Evolutionary conservation across 2,888 invertebrate species (phyloP), one percentile per base, ranked within the genome.

Genomic region (Eupithecia subumbrata): DNA sequence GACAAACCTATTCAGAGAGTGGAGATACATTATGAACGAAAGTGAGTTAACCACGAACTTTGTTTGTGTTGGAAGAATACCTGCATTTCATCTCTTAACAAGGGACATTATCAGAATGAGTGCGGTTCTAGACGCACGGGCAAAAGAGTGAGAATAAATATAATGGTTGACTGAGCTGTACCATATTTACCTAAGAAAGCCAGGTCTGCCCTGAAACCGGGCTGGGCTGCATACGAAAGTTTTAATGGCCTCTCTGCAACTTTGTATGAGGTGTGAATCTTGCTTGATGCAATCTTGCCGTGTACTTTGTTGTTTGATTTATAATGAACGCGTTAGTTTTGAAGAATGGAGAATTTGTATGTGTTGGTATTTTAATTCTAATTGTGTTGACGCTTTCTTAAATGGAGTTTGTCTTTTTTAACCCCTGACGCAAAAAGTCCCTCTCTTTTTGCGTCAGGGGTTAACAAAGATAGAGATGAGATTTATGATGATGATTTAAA

Each of bases 211-310:
- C 74, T 76, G 77, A 77, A 73, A 75, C 60, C 5, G 22, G 37
- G 37, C 76, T 69, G 69, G 73, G 75, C 64, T 81, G 80, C 81
- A 80, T 81, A 79, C 75, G 73, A 43, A 81, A 81, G 80, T 81
- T 81, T 81, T 81, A 81, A 81, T 78, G 80, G 80, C 80, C 76
- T 81, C 76, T 71, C 69, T 75, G 75, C 76, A 81, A 81, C 81
- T 81, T 80, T 78, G 78, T 79, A 77, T 74, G 77, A 78, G 76
- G 79, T 79, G 81, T 76, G 81, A 81, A 80, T 80, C 81, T 80
- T 78, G 67, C 68, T 25, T 71, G 73, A 71, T 81, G 76, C 78
- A 79, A 75, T 79, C 78, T 78, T 73, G 72, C 75, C 73, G 72
- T 71, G 76, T 74, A 76, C 75, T 80, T 78, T 73, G 76, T 77